Base-by-base conservation (phyloP, 2,888 invertebrate species). In the Trachelus iudaicus region DNA sequence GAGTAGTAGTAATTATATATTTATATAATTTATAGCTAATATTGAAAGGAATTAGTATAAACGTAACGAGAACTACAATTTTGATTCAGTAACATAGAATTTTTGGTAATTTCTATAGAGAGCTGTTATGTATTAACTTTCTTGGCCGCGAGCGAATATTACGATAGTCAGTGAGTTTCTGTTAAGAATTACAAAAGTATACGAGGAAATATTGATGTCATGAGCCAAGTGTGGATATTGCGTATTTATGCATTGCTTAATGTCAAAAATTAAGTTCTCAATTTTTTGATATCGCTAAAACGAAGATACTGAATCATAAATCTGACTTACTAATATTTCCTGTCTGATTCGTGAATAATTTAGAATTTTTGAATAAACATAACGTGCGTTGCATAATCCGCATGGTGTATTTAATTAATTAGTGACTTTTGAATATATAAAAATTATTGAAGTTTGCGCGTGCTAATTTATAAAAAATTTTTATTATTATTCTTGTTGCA, bases 401-500 rank as follows among this genome's bases (percentile, higher is more conserved):
- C 40, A 56, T 56, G 23, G 56, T 56, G 2, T 23, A 23, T 56
- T 23, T 9, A 23, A 56, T 56, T 56, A 56, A 56, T 23, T 9
- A 1, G 23, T 9, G 23, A 23, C 23, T 56, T 56, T 23, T 56
- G 15, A 56, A 23, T 6, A 56, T 9, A 9, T 56, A 23, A 23
- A 15, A 15, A 23, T 12, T 12, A 23, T 23, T 56, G 23, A 9
- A 56, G 6, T 23, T 23, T 56, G 56, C 23, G 23, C 56, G 23
- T 56, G 9, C 23, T 15, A 56, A 9, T 84, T 79, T 80, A 81
- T 80, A 75, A 75, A 76, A 76, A 34, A 68, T 69, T 73, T 73
- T 6, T 15, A 34, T 56, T 37, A 56, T n/a, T 73, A 77, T 77
- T 79, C 73, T 91, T 91, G 89, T 95, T 95, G 69, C 93, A 97